These are phyloP conservation scores for Chromis chromis DNA, from an alignment of 2,797 vertebrate species.

Conservation along the genomic window DNA sequence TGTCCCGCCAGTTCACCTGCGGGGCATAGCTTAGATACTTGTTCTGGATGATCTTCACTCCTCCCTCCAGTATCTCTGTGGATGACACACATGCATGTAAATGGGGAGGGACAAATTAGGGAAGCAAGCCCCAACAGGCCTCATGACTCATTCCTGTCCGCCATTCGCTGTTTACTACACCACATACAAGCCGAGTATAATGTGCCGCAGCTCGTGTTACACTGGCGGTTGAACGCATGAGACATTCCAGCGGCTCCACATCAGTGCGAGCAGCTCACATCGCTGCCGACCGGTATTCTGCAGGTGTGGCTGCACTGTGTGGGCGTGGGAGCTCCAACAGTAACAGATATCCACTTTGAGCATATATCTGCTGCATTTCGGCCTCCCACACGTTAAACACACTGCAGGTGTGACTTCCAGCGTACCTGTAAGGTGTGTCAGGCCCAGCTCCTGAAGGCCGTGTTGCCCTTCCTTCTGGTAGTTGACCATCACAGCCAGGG, in stretches of 20 bases:
- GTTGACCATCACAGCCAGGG: slow-evolving; percentile 93
- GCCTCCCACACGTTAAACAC: slow-evolving; percentile 53
- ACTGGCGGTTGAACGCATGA: slow-evolving; percentile 46
- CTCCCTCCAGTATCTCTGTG: slow-evolving; percentile 93
- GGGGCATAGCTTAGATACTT: slow-evolving; percentile 90
- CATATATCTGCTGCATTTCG: slow-evolving; percentile 28
- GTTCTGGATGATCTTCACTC: slow-evolving; percentile 91
- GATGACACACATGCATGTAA: slow-evolving; percentile 52
- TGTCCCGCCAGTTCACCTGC: slow-evolving; percentile 92
- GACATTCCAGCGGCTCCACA: slow-evolving; percentile 68
- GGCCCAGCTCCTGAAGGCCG: slow-evolving; percentile 93
- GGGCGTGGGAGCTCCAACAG: slow-evolving; percentile 63
- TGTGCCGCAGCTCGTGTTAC: slow-evolving; percentile 57
- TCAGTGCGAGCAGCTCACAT: slow-evolving; percentile 22
- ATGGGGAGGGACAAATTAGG: slow-evolving; percentile 44
- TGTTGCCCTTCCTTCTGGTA: slow-evolving; percentile 93
- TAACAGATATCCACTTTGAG: slow-evolving; percentile 23
- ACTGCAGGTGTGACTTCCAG: slow-evolving; percentile 3
- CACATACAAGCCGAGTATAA: slow-evolving; percentile 14
- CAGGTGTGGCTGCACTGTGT: slow-evolving; percentile 65
- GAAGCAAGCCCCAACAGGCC: slow-evolving; percentile 62
- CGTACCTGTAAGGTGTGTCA: slow-evolving; percentile 94
- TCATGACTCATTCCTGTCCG: slow-evolving; percentile 51
- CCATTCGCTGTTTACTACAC: slow-evolving; percentile 61
- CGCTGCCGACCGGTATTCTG: slow-evolving; percentile 22